Base-by-base conservation (phyloP, 2,113 vertebrate genomes). In the Syrmaticus mikado region DNA sequence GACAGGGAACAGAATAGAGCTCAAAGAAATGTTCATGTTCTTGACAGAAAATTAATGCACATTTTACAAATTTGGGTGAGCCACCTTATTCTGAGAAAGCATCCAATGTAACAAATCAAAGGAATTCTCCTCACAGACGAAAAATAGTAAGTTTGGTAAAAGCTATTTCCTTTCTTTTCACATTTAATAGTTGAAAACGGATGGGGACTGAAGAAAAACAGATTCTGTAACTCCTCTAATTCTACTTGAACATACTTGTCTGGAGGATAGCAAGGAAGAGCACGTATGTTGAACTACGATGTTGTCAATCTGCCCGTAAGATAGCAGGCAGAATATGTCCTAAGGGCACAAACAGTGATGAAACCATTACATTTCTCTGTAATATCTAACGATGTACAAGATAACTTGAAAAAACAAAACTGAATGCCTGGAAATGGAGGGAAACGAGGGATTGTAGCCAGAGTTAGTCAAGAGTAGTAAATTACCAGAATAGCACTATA, bases 161-260 rank as follows among this genome's bases (percentile, higher is more conserved):
- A 76, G 16, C 32, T 41, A 25, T 61, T 76, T 55, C 66, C 34
- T 79, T 82, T 34, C 61, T 79, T 92, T 87, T 73, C 48, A 55
- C 17, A 43, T 89, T n/a, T 68, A 32, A 76, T n/a, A 79, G 28
- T 30, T 76, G 46, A 90, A 22, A 91, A 68, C 2, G 46, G 66
- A 25, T 68, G 68, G 19, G 43, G 38, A 84, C 58, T 62, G 6
- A 7, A 38, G 38, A 41, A 27, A 79, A 43, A 48, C 10, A 73
- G 24, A 78, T 60, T 85, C 24, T 75, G 30, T 76, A 27, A 82
- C 24, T 73, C 28, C 64, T 4, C 1, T 40, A 73, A 76, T 76
- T 85, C 79, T 87, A 53, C 53, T 94, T 73, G 22, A 68, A 57
- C 45, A 55, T 30, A 79, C 46, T 76, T 40, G 58, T 43, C 89